A percentile compares a stretch with the other conserved stretches of the same genome.
These are phyloP conservation scores for Spicauda simplicius DNA, from an alignment of 2,888 invertebrate genomes.

Conservation along the genomic window DNA sequence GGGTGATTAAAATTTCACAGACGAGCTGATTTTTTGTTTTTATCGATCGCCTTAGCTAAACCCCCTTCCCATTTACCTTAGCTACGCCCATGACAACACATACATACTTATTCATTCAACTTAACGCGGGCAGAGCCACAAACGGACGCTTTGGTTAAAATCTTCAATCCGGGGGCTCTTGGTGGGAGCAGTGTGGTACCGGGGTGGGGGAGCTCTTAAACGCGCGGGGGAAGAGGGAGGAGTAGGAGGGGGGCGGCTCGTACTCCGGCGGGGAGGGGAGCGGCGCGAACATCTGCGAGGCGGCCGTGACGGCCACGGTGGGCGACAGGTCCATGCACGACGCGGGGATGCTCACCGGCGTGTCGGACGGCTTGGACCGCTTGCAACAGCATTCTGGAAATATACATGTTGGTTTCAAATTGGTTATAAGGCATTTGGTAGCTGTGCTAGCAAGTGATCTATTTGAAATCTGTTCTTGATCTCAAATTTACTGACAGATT, in stretches of 20 bases:
- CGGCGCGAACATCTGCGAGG: slow-evolving; percentile 68
- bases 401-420: background rate
- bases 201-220: slow-evolving; percentile 76
- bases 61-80: too few species aligned
- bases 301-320: slow-evolving; percentile 65
- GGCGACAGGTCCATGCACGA: slow-evolving; percentile 78
- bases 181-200: slow-evolving; percentile 77
- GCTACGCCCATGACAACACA: too few species aligned
- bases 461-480: too few species aligned
- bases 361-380: slow-evolving; percentile 75
- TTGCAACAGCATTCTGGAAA: slow-evolving; percentile 82
- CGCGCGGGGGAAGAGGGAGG: slow-evolving; percentile 86
- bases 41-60: too few species aligned
- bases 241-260: slow-evolving; percentile 88
- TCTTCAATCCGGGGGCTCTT: slow-evolving; percentile 72
- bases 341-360: slow-evolving; percentile 74
- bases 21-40: too few species aligned
- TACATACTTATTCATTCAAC: too few species aligned
- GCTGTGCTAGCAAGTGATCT: too few species aligned
- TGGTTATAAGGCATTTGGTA: too few species aligned
- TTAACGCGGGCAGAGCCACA: background rate
- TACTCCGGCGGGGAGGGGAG: slow-evolving; percentile 85
- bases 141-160: background rate
- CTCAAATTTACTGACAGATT: too few species aligned
- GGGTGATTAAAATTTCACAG: too few species aligned